phyloP scores from a whole-genome alignment of 1,140 invertebrate species.

The Pachypsylla venusta region DNA sequence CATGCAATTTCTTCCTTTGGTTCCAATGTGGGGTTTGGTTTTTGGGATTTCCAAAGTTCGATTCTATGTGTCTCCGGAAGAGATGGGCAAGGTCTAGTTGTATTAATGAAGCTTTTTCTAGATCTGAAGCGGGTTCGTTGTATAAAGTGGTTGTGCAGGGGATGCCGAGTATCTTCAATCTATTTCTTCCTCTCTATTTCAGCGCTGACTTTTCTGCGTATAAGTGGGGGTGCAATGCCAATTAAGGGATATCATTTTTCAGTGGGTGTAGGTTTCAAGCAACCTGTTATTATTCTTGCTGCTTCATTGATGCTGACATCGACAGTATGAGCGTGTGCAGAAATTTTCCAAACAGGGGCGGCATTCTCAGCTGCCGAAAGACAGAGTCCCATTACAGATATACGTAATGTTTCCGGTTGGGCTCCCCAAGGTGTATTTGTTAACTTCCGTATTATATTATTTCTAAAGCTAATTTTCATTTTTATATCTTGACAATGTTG shows the following conservation, averaged over 20 bases:
- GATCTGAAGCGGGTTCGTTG: background rate
- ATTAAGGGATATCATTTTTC: constrained; percentile 4
- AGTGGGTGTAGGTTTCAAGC: constrained; percentile 8
- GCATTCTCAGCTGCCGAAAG: constrained; percentile 14
- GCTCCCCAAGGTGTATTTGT: constrained; percentile 1
- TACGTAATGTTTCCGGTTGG: too few relatives aligned
- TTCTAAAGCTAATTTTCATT: constrained; percentile 10
- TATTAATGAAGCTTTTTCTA: too few relatives aligned
- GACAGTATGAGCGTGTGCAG: constrained; percentile 10
- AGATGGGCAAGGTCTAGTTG: too few relatives aligned
- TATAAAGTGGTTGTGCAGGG: background rate
- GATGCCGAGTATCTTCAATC: constrained; percentile 4
- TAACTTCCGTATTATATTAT: constrained; percentile 9
- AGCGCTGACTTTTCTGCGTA: too few relatives aligned
- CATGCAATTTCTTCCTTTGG: too few relatives aligned
- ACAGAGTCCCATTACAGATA: background rate
- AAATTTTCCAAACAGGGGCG: constrained; percentile 4
- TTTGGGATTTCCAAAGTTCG: too few relatives aligned
- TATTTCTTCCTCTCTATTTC: too few relatives aligned
- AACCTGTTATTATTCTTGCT: constrained; percentile 7
- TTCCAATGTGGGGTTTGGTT: too few relatives aligned
- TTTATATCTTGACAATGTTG: constrained; percentile 9
- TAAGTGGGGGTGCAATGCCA: background rate
- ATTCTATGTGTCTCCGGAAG: too few relatives aligned
- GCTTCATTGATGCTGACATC: constrained; percentile 9